Base-by-base conservation (phyloP, 1,140 invertebrate species). In the Plutomurus gul region DNA sequence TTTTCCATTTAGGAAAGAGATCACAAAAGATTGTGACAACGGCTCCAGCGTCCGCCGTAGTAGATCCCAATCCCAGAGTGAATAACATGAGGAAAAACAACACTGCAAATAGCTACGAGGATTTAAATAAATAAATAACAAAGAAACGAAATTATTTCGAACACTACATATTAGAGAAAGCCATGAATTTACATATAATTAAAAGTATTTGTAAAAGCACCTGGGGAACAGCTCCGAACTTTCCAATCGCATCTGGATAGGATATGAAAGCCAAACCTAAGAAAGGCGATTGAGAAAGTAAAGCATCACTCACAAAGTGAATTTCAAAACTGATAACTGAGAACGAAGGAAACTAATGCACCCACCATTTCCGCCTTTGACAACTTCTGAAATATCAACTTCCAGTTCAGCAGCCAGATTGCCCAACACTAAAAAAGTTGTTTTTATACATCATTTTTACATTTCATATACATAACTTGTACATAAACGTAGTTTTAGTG, bases 171-270 rank as follows among this genome's bases (percentile, higher is more conserved):
- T 51, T 60, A n/a, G 36, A 25, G 27, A 6, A 11, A 65, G 13
- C 4, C 47, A 51, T 22, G 25, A 25, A 49, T n/a, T 22, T 20
- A 22, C n/a, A n/a, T n/a, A n/a, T n/a, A n/a, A n/a, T n/a, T n/a
- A n/a, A n/a, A n/a, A n/a, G n/a, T n/a, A n/a, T n/a, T n/a, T n/a
- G n/a, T n/a, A n/a, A n/a, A n/a, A 74, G 82, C 87, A 93, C 92
- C 88, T 93, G 93, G 86, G n/a, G 89, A 89, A 79, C 90, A 90
- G 25, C 90, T 88, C 18, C 49, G 18, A 51, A 51, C 49, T 51
- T 93, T 5, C 93, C 90, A 49, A 97, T 93, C 0, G 95, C 95
- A 84, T 95, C 94, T 0, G 95, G 95, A 87, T 97, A 97, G 0
- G 94, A 94, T 30, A n/a, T n/a, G n/a, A n/a, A n/a, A n/a, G n/a